These are phyloP conservation scores for Jacana jacana DNA, from an alignment of 2,113 vertebrate genomes.

Conservation along the genomic window DNA sequence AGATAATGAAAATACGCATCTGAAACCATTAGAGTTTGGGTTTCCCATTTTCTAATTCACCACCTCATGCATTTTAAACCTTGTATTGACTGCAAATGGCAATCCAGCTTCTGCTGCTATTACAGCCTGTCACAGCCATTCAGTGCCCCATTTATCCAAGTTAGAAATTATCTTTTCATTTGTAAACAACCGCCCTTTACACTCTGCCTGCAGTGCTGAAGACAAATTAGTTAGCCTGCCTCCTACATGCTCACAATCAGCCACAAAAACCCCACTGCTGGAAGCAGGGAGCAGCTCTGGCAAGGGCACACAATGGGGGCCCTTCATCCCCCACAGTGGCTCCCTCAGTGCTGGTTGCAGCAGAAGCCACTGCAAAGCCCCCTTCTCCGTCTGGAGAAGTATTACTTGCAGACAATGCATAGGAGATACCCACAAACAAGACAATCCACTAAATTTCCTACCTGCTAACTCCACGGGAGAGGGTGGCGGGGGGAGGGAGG, in stretches of 20 bases:
- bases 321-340: background rate
- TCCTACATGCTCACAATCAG: background rate
- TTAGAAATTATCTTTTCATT: slow-evolving; percentile 1
- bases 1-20: background rate
- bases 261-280: background rate
- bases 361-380: background rate
- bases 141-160: background rate
- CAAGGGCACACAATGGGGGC: background rate
- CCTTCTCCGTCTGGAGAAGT: rapidly evolving
- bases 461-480: background rate
- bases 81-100: background rate
- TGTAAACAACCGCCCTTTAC: slow-evolving; percentile 12
- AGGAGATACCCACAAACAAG: background rate
- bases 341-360: background rate
- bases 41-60: background rate
- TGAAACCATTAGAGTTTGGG: background rate
- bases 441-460: background rate
- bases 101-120: background rate
- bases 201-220: background rate
- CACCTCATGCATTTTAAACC: background rate
- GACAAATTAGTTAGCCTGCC: background rate
- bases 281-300: background rate
- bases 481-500: too few species aligned
- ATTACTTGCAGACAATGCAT: background rate
- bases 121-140: slow-evolving; percentile 14